Evolutionary conservation across 2,113 vertebrate species (phyloP), one percentile per base, ranked within the genome.

Genomic region (Smithornis capensis): DNA sequence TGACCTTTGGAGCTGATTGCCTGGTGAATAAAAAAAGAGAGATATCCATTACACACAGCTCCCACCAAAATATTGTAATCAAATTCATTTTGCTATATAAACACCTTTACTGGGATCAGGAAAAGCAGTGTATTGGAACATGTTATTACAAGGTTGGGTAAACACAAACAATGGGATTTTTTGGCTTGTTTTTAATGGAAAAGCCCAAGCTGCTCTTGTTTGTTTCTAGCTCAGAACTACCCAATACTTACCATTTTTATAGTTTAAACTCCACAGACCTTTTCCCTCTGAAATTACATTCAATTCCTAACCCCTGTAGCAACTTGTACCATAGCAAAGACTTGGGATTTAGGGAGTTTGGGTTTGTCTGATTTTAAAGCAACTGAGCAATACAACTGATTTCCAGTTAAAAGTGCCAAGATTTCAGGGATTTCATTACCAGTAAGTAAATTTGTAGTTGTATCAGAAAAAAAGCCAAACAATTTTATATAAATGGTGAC

Each of bases 1-100:
- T 99, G 99, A 90, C 99, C 98, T 98, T 98, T 99, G 92, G 98
- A 99, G 98, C 98, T 99, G 97, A 99, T 98, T 3, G 99, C 99
- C 99, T 99, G 97, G 86, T 76, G 56, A 98, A 97, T 68, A 92
- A 92, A 97, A 90, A 85, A 35, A 73, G 92, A 97, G 37, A 73
- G 1, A 67, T 3, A 16, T 62, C 71, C 65, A 19, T 92, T 96
- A 89, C 8, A 86, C 37, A 87, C 23, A 73, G 64, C 64, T 86
- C 68, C 57, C 77, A 71, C 33, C 63, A 17, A 86, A 94, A 71
- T 33, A 79, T 2, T 57, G 59, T 68, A 56, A 83, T 65, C 69
- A 87, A 73, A 90, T 86, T 81, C 44, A 87, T 64, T 89, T 89
- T 62, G 44, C 79, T 87, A 49, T 12, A 78, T 18, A 78, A 93